Base-by-base conservation (phyloP, 2,797 vertebrate species). In the Dermochelys coriacea region DNA sequence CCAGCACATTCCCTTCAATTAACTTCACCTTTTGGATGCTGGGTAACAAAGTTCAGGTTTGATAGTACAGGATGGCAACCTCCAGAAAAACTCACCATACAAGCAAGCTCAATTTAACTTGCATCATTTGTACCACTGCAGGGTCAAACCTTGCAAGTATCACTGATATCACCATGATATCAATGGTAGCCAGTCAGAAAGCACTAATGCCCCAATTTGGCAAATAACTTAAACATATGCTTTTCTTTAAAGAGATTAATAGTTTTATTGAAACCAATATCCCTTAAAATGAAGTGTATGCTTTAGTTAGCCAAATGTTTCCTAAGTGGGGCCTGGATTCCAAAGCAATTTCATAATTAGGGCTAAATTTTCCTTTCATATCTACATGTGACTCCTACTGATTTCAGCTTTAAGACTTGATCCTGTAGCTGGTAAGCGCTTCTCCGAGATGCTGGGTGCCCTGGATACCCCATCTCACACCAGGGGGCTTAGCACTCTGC, bases 391-490 rank as follows among this genome's bases (percentile, higher is more conserved):
- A 29, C 23, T 47, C 74, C 27, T 47, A 47, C 25, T 47, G 45
- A 8, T 14, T 75, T 23, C 14, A 47, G 25, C 23, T 49, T 85
- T 79, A 54, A 79, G 64, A 12, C 45, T 87, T 85, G 55, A 84
- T 86, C 12, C 3, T 4, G 8, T 1, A 75, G 19, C 59, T 86
- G 8, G 18, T n/a, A 18, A 88, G 61, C 0, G 0, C 27, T 47
- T 85, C 16, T 87, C 11, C 25, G 27, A 47, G 41, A 16, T 15
- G 74, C 12, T 75, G 21, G 71, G 14, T 47, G 5, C 19, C 7
- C 6, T 68, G 15, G 37, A n/a, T 64, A 10, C 11, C 11, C 37
- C 3, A 3, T 47, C 41, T 45, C 41, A 29, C 15, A 47, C 12
- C 45, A 37, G 8, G 5, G 9, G n/a, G n/a, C 19, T 68, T 82